Base-by-base conservation (phyloP, 2,113 vertebrate species). In the Accipiter cooperii region DNA sequence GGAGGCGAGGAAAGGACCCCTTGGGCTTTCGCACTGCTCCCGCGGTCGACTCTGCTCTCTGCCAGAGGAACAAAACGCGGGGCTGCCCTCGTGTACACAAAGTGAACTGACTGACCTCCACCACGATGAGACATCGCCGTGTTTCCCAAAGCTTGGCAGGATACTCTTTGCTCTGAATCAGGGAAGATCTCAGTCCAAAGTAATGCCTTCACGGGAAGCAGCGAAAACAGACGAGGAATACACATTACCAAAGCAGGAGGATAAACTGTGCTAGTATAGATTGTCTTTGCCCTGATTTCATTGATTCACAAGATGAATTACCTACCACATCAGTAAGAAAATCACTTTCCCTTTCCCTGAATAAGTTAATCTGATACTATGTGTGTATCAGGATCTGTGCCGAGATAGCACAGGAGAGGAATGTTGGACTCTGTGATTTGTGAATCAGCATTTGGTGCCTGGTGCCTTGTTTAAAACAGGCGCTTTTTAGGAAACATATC, bases 221-320 rank as follows among this genome's bases (percentile, higher is more conserved):
- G 47, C 47, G 89, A 77, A 83, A 83, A 6, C 63, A 80, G 65
- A 25, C 0, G 5, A 85, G 49, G 28, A 89, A 76, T 54, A 61
- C 10, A n/a, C 4, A 8, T 49, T 76, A 73, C 15, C 0, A 0
- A 71, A 85, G n/a, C 21, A 91, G 31, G 4, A 4, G 28, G 52
- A 61, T 79, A 90, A 83, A 14, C 36, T 61, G 3, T 61, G 57
- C 18, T n/a, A 5, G 22, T 40, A 65, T 18, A 83, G 70, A 44
- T 64, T 78, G 28, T 36, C 29, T 96, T 84, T 71, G 77, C 31
- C 24, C 38, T 57, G 61, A 68, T 84, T 94, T 93, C 49, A 57
- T 20, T 63, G 55, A 46, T 91, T 78, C 86, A 63, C 51, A 71
- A 81, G 58, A 61, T 83, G 54, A 66, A 65, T 95, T 94, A 64